phyloP scores from a whole-genome alignment of 2,113 vertebrate species.

The Callocephalon fimbriatum region DNA sequence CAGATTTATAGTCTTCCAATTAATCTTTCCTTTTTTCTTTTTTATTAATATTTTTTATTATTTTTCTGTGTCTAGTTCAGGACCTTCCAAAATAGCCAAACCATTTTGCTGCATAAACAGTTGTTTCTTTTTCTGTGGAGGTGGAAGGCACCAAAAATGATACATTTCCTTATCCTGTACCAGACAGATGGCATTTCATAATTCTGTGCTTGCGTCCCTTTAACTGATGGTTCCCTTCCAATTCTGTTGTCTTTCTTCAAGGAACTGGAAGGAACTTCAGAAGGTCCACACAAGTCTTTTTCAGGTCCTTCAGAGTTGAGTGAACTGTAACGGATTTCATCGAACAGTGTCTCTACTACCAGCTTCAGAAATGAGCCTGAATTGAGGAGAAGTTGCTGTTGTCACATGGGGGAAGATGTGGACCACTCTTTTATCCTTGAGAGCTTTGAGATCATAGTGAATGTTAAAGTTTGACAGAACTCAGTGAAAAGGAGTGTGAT shows the following conservation, averaged over 20 bases:
- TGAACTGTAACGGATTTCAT: neutral
- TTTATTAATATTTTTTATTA: neutral
- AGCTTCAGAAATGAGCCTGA: neutral
- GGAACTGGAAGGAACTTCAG: neutral
- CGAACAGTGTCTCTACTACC: neutral
- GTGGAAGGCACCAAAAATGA: neutral
- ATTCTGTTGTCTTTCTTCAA: neutral
- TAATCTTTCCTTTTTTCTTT: too few species aligned
- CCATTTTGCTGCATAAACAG: neutral
- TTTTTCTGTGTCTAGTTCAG: neutral
- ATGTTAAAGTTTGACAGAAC: neutral
- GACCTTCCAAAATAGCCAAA: neutral
- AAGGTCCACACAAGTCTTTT: neutral
- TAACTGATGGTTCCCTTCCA: slow-evolving; percentile 9
- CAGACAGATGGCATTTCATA: slow-evolving; percentile 8
- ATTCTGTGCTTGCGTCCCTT: neutral
- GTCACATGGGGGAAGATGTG: neutral
- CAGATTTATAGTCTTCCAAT: too few species aligned
- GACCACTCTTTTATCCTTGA: neutral
- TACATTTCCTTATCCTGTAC: neutral
- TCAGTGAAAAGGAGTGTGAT: neutral
- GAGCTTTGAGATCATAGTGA: neutral
- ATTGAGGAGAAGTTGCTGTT: neutral
- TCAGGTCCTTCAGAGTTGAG: neutral
- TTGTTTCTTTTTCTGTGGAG: slow-evolving; percentile 4